phyloP scores from a whole-genome alignment of 2,888 invertebrate genomes.

The Andrena marginata region DNA sequence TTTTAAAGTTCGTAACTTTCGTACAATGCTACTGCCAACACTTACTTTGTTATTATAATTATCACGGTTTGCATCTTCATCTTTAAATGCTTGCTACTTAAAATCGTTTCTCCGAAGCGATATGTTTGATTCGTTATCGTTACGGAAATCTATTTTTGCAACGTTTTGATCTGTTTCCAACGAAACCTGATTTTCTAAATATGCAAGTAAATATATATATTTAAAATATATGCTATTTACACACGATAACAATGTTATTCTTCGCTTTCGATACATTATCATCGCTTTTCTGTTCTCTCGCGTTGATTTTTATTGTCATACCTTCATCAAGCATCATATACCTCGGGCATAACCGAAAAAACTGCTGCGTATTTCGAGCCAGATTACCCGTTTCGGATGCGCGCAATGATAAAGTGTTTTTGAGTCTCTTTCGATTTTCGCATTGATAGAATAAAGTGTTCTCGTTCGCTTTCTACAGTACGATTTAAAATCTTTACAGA shows the following conservation, averaged over 20 bases:
- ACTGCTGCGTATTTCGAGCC: constrained; percentile 66
- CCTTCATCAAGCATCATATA: constrained; percentile 43
- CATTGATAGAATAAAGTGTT: constrained; percentile 66
- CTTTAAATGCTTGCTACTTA: background rate
- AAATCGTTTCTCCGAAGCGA: constrained; percentile 11
- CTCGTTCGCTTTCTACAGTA: constrained; percentile 61
- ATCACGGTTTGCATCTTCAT: background rate
- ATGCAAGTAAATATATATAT: constrained; percentile 30
- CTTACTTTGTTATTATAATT: constrained; percentile 15
- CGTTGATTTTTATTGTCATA: constrained; percentile 35
- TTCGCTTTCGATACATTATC: constrained; percentile 1
- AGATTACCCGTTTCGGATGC: constrained; percentile 55
- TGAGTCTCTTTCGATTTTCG: constrained; percentile 68
- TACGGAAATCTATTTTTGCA: constrained; percentile 12
- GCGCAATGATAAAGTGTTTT: constrained; percentile 52
- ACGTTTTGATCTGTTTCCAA: background rate
- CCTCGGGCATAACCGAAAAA: constrained; percentile 64
- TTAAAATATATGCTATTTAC: constrained; percentile 26
- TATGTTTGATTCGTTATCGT: background rate
- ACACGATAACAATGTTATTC: constrained; percentile 18
- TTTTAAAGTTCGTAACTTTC: background rate
- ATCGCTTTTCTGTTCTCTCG: background rate
- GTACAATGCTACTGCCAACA: background rate
- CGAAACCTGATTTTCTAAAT: constrained; percentile 26
- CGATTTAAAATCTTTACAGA: constrained; percentile 13